Base-by-base conservation (phyloP, 2,797 vertebrate species). In the Paratrypauchen microcephalus region DNA sequence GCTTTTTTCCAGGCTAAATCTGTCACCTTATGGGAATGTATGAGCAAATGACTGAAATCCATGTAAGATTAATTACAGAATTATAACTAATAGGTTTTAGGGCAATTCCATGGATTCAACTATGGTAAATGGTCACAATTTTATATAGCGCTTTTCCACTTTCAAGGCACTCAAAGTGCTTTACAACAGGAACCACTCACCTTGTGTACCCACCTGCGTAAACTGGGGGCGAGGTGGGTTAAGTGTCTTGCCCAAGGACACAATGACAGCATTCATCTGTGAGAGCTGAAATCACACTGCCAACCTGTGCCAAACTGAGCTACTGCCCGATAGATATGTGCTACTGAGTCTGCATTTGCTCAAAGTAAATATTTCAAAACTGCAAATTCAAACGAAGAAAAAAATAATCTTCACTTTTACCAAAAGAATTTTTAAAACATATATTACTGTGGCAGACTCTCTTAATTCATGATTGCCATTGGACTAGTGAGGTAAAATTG, bases 401-500 rank as follows among this genome's bases (percentile, higher is more conserved):
- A 47, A 7, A 8, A 15, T 18, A 2, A 72, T 61, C 41, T 73
- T 32, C 39, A 69, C 30, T 48, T 60, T 65, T 45, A 16, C 59
- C 58, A 76, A 70, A 61, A 70, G 39, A 56, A 55, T 18, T 67
- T 72, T 47, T 39, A 64, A 79, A 75, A 68, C 39, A 57, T 68
- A n/a, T 36, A 72, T 52, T 62, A 71, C 21, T 65, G 21, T 13
- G 18, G 71, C 41, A 68, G 62, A 52, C 50, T n/a, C 65, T n/a
- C 26, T 52, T 36, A 41, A 54, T 71, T 64, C 23, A 21, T 68
- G 21, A 4, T 71, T 15, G 32, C 74, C 76, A 68, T 5, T 30
- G 66, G 78, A 75, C 67, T 19, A 50, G 54, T 9, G 65, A 80
- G 68, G 71, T 77, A 54, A 63, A 70, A 72, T 75, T 64, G 75